These are phyloP conservation scores for Chionomys nivalis DNA, from an alignment of 2,113 vertebrate genomes.

Conservation along the genomic window DNA sequence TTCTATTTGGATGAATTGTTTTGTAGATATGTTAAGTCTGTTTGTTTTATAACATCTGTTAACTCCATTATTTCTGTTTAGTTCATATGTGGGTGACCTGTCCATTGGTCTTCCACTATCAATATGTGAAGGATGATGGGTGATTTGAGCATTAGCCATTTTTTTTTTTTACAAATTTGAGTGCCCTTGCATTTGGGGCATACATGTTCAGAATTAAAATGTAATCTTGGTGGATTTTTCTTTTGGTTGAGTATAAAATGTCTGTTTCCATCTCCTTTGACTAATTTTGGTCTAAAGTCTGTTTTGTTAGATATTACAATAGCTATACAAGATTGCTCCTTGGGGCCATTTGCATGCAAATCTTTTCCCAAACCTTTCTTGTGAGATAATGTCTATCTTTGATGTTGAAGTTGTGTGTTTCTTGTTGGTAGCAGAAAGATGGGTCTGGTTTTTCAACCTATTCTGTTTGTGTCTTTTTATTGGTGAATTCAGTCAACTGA, in stretches of 20 bases:
- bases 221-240: neutral
- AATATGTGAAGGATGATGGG: neutral
- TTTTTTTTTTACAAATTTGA: neutral
- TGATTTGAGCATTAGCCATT: neutral
- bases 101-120: neutral
- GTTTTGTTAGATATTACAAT: neutral
- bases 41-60: neutral
- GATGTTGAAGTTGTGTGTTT: neutral
- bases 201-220: neutral
- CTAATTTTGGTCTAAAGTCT: neutral
- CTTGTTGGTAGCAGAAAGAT: neutral
- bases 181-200: neutral
- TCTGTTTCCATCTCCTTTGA: neutral
- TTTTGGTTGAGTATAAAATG: neutral
- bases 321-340: neutral
- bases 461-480: neutral
- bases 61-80: neutral
- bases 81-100: neutral
- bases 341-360: neutral
- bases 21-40: neutral
- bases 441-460: neutral
- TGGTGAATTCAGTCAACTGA: neutral
- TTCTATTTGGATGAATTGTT: neutral
- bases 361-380: neutral
- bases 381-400: neutral